phyloP scores from a whole-genome alignment of 2,113 vertebrate species.

The Gracilinanus agilis region DNA sequence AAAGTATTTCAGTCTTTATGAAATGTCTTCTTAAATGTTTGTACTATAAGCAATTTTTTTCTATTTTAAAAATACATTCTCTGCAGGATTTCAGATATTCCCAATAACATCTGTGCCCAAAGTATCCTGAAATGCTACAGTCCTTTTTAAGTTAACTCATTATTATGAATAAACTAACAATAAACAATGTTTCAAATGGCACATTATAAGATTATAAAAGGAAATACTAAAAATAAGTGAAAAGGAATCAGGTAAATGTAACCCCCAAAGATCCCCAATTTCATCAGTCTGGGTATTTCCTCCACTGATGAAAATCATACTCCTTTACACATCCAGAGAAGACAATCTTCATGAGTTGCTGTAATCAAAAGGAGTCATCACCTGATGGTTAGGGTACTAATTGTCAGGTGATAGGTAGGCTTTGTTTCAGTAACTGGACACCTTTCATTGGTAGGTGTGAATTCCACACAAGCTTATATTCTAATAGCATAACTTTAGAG shows the following conservation, averaged over 20 bases:
- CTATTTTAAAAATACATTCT: conserved; percentile 44
- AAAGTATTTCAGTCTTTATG: conserved; percentile 34
- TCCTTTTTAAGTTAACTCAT: conserved; percentile 2
- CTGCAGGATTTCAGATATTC: conserved; percentile 43
- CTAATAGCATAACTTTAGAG: background rate
- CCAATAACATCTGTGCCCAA: conserved; percentile 13
- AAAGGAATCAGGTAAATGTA: background rate
- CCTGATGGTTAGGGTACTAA: background rate
- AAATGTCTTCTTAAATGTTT: conserved; percentile 8
- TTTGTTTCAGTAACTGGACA: background rate
- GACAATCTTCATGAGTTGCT: background rate
- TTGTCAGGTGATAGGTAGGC: background rate
- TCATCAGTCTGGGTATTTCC: background rate
- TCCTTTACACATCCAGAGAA: background rate
- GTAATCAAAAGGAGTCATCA: background rate
- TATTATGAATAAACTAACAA: background rate
- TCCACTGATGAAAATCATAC: background rate
- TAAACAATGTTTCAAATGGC: background rate
- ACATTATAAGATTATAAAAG: conserved; percentile 20
- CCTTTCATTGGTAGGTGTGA: background rate
- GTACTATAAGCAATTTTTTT: conserved; percentile 28
- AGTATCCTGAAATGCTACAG: conserved; percentile 31
- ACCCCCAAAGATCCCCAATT: background rate
- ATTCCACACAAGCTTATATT: background rate
- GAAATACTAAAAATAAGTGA: conserved; percentile 35